phyloP scores from a whole-genome alignment of 2,888 invertebrate species.

The Lottia scabra region DNA sequence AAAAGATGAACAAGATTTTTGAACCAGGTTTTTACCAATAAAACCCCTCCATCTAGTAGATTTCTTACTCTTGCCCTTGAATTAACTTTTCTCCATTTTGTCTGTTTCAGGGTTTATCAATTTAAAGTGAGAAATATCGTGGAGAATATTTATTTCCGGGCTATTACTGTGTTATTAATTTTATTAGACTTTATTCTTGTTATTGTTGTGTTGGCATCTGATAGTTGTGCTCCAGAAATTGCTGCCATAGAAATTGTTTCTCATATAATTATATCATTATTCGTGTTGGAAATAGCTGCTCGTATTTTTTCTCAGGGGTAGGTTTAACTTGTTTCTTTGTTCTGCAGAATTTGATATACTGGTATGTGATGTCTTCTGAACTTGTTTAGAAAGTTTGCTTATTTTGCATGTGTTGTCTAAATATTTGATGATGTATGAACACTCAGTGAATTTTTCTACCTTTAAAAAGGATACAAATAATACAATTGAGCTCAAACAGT shows the following conservation, averaged over 20 bases:
- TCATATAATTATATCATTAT: constrained; percentile 68
- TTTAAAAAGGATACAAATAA: no score
- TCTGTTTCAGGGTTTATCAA: constrained; percentile 49
- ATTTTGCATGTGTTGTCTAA: no score
- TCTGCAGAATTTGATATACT: no score
- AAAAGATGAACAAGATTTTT: no score
- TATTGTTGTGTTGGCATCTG: constrained; percentile 50
- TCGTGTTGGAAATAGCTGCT: constrained; percentile 68
- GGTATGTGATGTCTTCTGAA: no score
- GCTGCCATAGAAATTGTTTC: constrained; percentile 61
- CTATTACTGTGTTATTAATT: constrained; percentile 59
- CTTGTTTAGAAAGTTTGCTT: no score
- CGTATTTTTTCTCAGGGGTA: constrained; percentile 69
- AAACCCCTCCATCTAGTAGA: no score
- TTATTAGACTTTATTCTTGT: constrained; percentile 59
- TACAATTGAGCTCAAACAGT: no score
- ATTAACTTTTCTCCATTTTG: not conserved
- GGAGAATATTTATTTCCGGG: constrained; percentile 59
- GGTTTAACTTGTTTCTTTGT: constrained; percentile 27
- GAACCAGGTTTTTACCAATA: no score
- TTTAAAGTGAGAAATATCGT: constrained; percentile 42
- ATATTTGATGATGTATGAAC: no score
- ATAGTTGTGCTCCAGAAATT: constrained; percentile 37
- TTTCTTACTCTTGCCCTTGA: no score
- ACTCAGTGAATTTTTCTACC: no score